Conservation (phyloP, 2,888 invertebrate species). For the Spilosoma lubricipeda region DNA sequence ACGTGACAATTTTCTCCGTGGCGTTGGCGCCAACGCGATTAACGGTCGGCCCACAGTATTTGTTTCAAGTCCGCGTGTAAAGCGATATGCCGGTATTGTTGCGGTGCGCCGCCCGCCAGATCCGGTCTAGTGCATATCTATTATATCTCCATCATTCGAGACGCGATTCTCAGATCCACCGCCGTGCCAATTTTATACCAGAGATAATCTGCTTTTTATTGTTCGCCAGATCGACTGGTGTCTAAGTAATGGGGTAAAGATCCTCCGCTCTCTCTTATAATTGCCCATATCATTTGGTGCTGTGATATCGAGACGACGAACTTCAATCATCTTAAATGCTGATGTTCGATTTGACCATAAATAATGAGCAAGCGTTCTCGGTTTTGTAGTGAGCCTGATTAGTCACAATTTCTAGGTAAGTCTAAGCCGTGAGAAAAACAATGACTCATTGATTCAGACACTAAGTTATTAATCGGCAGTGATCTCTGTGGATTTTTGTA, state of each 20-base stretch:
- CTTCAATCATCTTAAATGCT: constrained; percentile 29
- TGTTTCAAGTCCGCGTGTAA: constrained; percentile 80
- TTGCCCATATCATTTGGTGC: constrained; percentile 50
- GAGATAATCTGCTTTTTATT: constrained; percentile 77
- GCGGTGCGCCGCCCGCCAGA: constrained; percentile 72
- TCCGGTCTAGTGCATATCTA: constrained; percentile 84
- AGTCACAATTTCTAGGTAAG: constrained; percentile 72
- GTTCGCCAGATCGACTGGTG: constrained; percentile 56
- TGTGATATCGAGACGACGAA: constrained; percentile 46
- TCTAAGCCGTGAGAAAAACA: constrained; percentile 61
- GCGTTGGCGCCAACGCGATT: constrained; percentile 82
- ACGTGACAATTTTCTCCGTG: constrained; percentile 75
- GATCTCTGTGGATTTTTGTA: constrained; percentile 43
- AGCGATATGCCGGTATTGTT: constrained; percentile 81
- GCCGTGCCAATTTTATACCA: constrained; percentile 78
- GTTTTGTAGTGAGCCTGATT: constrained; percentile 59
- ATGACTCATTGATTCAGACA: constrained; percentile 72
- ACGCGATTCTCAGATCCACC: constrained; percentile 72
- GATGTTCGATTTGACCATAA: constrained; percentile 40
- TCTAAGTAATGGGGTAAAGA: constrained; percentile 48
- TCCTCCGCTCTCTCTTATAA: constrained; percentile 55
- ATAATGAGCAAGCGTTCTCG: constrained; percentile 39
- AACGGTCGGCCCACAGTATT: constrained; percentile 77
- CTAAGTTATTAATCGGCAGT: constrained; percentile 47
- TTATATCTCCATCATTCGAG: constrained; percentile 77